These are phyloP conservation scores for Chunga burmeisteri DNA, from an alignment of 2,113 vertebrate species.

Conservation along the genomic window DNA sequence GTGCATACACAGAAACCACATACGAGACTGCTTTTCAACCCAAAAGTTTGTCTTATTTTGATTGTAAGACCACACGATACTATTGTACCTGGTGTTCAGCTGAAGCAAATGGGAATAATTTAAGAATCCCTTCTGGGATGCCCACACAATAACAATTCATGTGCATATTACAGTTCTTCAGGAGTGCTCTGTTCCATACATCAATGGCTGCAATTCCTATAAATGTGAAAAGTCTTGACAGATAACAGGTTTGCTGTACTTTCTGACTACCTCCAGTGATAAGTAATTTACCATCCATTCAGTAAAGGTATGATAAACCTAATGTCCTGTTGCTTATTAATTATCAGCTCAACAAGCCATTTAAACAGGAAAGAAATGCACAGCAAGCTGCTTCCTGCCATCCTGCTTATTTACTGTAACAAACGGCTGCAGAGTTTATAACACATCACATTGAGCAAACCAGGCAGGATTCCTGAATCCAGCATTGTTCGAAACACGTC, in stretches of 20 bases:
- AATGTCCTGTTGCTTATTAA: conserved; percentile 44
- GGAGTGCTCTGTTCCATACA: background rate
- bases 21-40: background rate
- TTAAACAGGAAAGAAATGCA: background rate
- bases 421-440: background rate
- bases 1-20: background rate
- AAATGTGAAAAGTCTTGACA: background rate
- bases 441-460: background rate
- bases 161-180: background rate
- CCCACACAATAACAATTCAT: background rate
- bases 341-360: conserved; percentile 31
- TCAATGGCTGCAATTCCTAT: background rate
- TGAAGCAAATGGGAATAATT: background rate
- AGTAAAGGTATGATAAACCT: background rate
- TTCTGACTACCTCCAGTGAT: background rate
- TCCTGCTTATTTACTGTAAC: background rate
- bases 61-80: background rate
- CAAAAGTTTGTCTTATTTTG: background rate
- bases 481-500: background rate
- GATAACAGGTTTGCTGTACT: background rate
- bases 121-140: background rate
- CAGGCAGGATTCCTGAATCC: background rate
- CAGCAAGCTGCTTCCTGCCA: background rate
- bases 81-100: background rate
- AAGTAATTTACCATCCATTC: background rate